Conservation (phyloP, 2,888 invertebrate species). For the Pyrrhia umbra region DNA sequence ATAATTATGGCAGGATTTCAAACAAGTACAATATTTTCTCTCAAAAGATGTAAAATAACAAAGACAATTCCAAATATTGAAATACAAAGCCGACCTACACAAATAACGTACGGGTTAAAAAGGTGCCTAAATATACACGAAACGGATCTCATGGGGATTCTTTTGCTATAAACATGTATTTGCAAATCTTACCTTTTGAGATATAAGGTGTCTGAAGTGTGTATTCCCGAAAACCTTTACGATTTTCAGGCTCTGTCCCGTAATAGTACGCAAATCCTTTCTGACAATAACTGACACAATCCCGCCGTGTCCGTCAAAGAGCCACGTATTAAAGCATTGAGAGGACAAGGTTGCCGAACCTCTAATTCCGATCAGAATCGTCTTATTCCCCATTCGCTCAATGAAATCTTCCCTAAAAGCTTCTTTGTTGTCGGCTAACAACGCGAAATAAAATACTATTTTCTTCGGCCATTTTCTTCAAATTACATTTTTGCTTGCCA, state of each 20-base stretch:
- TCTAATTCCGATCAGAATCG: constrained; percentile 76
- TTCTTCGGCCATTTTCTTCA: constrained; percentile 66
- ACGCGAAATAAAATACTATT: constrained; percentile 73
- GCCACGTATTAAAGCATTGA: constrained; percentile 73
- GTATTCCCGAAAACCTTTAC: constrained; percentile 54
- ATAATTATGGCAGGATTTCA: constrained; percentile 14
- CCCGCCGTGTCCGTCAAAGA: constrained; percentile 78
- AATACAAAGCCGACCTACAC: constrained; percentile 58
- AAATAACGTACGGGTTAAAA: constrained; percentile 61
- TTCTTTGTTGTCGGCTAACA: constrained; percentile 74
- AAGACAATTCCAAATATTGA: constrained; percentile 57
- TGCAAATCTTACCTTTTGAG: constrained; percentile 61
- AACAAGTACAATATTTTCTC: constrained; percentile 16
- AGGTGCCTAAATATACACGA: constrained; percentile 59
- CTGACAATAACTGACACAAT: constrained; percentile 73
- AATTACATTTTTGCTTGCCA: constrained; percentile 71
- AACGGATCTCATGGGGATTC: constrained; percentile 46
- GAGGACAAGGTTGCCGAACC: constrained; percentile 74
- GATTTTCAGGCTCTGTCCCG: constrained; percentile 65
- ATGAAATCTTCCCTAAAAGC: constrained; percentile 77
- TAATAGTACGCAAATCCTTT: constrained; percentile 75
- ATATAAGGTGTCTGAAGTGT: constrained; percentile 52
- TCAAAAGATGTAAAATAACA: constrained; percentile 44
- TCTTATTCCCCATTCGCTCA: constrained; percentile 72
- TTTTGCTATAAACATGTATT: constrained; percentile 61